These are phyloP conservation scores for Xenopus laevis DNA, from an alignment of 2,113 vertebrate genomes.

Conservation along the genomic window DNA sequence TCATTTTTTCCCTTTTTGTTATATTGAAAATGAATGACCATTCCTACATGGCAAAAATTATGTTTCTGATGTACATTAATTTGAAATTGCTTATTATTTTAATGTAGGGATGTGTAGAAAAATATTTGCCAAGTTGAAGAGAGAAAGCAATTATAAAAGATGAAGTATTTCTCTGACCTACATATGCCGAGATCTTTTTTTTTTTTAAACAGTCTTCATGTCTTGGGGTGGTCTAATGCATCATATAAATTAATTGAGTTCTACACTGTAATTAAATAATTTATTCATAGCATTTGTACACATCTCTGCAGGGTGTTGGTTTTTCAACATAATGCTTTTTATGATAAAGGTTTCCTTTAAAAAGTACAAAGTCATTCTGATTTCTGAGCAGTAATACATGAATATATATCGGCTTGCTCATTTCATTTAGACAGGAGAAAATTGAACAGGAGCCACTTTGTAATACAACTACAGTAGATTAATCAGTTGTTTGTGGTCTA, in stretches of 20 bases:
- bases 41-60: neutral
- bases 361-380: constrained; percentile 43
- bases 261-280: constrained; percentile 46
- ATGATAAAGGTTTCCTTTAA: constrained; percentile 40
- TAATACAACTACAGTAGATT: neutral
- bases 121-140: constrained; percentile 27
- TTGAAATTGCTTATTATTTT: constrained; percentile 31
- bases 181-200: constrained; percentile 32
- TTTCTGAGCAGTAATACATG: constrained; percentile 36
- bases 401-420: constrained; percentile 40
- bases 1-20: no score
- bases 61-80: constrained; percentile 30
- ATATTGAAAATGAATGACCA: neutral
- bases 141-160: constrained; percentile 38
- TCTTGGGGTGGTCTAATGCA: constrained; percentile 42
- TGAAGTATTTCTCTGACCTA: constrained; percentile 42
- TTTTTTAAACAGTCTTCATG: constrained; percentile 27
- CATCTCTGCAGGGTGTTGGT: constrained; percentile 44
- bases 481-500: neutral
- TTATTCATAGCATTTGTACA: constrained; percentile 47
- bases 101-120: constrained; percentile 23
- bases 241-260: constrained; percentile 44
- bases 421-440: constrained; percentile 12
- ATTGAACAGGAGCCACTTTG: neutral
- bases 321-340: constrained; percentile 43